Percentiles rank a stretch among this genome's conserved stretches.
Evolutionary conservation across 1,140 invertebrate genomes (phyloP).

Genomic region (Apocrypta bakeri): DNA sequence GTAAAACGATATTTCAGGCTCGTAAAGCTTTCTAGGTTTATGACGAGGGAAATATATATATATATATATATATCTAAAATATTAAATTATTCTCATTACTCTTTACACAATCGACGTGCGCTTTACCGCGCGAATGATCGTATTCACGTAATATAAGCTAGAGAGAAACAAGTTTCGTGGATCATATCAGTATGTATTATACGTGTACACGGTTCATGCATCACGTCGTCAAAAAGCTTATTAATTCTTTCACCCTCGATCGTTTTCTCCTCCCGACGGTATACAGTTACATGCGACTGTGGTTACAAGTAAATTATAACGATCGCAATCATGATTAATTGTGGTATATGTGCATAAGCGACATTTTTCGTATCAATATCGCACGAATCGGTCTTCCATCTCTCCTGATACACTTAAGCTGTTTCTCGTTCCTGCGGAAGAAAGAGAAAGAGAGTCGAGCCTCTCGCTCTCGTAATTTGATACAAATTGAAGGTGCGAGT

Average conservation of each 20-base stretch:
- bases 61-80: too few relatives aligned
- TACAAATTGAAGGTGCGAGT: neutral
- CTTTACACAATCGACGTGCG: too few relatives aligned
- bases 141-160: too few relatives aligned
- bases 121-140: neutral
- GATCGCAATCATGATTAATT: neutral
- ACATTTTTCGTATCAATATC: neutral
- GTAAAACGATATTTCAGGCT: neutral
- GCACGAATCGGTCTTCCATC: neutral
- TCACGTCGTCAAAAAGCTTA: neutral
- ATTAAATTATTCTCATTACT: too few relatives aligned
- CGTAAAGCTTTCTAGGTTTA: constrained; percentile 15
- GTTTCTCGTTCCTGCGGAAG: too few relatives aligned
- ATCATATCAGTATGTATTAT: neutral
- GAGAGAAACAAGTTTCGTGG: too few relatives aligned
- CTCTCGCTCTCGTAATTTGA: neutral
- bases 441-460: neutral
- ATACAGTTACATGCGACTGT: neutral
- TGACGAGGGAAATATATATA: neutral
- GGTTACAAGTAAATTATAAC: neutral
- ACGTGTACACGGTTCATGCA: neutral
- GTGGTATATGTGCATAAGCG: neutral
- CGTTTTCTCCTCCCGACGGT: neutral
- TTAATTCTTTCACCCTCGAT: too few relatives aligned
- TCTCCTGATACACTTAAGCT: too few relatives aligned